Conservation (phyloP, 35 echinoderm and acorn worm species). For the Nesometra sesokonis region DNA sequence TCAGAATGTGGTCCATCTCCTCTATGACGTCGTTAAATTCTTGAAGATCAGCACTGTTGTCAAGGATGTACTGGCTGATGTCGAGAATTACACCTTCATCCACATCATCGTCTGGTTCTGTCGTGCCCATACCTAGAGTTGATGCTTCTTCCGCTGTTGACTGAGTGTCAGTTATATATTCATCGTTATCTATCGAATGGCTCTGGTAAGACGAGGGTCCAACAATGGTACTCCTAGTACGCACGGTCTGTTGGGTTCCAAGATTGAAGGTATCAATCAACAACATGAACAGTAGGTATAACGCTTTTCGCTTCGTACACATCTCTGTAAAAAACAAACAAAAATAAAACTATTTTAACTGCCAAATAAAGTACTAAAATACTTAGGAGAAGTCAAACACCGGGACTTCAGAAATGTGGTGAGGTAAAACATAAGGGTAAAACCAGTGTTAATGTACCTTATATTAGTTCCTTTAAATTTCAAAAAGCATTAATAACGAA, state of each 20-base stretch:
- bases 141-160: not conserved
- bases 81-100: not conserved
- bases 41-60: not conserved
- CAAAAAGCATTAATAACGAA: too few species aligned
- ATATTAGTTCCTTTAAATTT: too few species aligned
- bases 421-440: too few species aligned
- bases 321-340: not conserved
- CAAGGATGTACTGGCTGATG: not conserved
- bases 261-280: not conserved
- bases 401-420: too few species aligned
- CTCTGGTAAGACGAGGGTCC: not conserved
- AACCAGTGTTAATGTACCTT: too few species aligned
- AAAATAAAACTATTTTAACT: too few species aligned
- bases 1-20: not conserved
- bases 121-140: too few species aligned
- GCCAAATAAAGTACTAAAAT: too few species aligned
- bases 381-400: too few species aligned
- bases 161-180: not conserved
- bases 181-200: not conserved
- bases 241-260: not conserved
- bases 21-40: not conserved
- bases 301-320: not conserved
- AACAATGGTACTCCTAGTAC: not conserved
- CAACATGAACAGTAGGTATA: not conserved
- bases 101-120: not conserved